A percentile compares a stretch with the other conserved stretches of the same genome.
phyloP scores from a whole-genome alignment of 2,113 vertebrate genomes.

The Apteryx owenii region DNA sequence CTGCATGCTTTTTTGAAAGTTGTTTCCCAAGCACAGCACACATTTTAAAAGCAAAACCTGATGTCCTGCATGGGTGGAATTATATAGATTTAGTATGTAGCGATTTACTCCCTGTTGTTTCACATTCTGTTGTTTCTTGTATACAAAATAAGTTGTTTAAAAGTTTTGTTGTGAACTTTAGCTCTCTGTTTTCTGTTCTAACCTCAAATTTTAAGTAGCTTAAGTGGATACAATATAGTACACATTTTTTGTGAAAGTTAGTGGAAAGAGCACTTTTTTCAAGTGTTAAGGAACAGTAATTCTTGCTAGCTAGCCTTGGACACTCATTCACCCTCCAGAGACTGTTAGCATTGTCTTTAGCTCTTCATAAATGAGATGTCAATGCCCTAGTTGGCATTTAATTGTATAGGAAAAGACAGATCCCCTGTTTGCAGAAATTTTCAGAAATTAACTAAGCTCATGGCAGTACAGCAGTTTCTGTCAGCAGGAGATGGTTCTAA shows the following conservation, averaged over 20 bases:
- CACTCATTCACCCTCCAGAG: not conserved
- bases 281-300: not conserved
- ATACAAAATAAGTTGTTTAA: not conserved
- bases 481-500: constrained; percentile 17
- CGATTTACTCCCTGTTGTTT: not conserved
- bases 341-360: not conserved
- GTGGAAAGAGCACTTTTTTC: not conserved
- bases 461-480: not conserved
- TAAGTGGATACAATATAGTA: not conserved
- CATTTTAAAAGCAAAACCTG: not conserved
- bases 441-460: constrained; percentile 3
- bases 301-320: not conserved
- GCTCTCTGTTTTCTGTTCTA: not conserved
- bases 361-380: not conserved
- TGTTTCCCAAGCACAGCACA: not conserved
- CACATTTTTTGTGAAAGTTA: not conserved
- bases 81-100: not conserved
- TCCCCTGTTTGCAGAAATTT: not conserved
- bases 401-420: not conserved
- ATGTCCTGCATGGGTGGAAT: not conserved
- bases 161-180: not conserved
- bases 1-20: not conserved
- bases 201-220: not conserved
- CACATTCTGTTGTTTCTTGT: not conserved
- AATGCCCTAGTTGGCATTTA: not conserved